A percentile compares a stretch with the other conserved stretches of the same genome.
phyloP scores from a whole-genome alignment of 2,888 invertebrate genomes.

The Neocrepidodera transversa region DNA sequence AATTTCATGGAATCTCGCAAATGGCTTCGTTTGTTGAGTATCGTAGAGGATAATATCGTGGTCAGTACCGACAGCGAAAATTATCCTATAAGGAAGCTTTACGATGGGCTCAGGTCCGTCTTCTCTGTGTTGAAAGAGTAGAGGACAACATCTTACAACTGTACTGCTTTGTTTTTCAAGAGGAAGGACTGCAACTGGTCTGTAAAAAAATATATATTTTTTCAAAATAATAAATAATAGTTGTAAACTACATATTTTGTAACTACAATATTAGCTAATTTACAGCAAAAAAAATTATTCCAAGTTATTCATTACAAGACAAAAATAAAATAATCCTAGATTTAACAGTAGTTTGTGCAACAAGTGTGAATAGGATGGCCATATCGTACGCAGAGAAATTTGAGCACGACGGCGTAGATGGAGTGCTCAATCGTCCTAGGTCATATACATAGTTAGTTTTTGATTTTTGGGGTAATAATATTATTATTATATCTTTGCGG shows the following conservation, averaged over 20 bases:
- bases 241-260: no score
- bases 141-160: conserved; percentile 82
- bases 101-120: conserved; percentile 65
- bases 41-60: conserved; percentile 87
- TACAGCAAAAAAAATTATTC: no score
- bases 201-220: conserved; percentile 51
- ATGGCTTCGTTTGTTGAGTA: conserved; percentile 81
- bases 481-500: no score
- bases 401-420: no score
- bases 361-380: no score
- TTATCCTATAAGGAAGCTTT: conserved; percentile 76
- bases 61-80: conserved; percentile 92
- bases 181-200: conserved; percentile 81
- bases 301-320: not conserved
- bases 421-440: no score
- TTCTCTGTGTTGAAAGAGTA: conserved; percentile 70
- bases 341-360: no score
- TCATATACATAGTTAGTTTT: no score
- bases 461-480: no score
- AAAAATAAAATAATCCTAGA: conserved; percentile 20
- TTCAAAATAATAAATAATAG: not conserved
- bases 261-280: no score
- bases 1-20: conserved; percentile 82
- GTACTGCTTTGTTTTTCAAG: conserved; percentile 82
- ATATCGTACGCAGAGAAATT: no score